Percentiles rank a stretch among this genome's conserved stretches.
Conservation (phyloP, 2,113 vertebrate species). For the Orcinus orca region DNA sequence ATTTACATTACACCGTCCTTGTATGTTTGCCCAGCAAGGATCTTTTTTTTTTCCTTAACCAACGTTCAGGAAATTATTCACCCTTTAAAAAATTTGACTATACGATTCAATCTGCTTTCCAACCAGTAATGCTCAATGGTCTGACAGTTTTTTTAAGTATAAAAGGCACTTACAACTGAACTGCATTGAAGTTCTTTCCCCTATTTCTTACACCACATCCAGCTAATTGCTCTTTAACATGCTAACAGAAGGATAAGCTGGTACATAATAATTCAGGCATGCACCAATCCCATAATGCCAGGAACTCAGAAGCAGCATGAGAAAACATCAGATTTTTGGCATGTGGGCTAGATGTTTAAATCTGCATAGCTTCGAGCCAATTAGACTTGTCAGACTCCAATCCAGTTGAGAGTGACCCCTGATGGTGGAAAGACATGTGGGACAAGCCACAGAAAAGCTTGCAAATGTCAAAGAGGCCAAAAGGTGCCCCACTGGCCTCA, state of each 20-base stretch:
- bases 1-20: slow-evolving; percentile 62
- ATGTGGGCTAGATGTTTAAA: slow-evolving; percentile 74
- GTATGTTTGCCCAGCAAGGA: slow-evolving; percentile 75
- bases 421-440: slow-evolving; percentile 72
- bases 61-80: slow-evolving; percentile 67
- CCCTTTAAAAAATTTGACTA: slow-evolving; percentile 70
- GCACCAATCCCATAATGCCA: slow-evolving; percentile 69
- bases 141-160: slow-evolving; percentile 69
- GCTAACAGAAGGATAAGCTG: slow-evolving; percentile 69
- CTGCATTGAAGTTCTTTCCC: slow-evolving; percentile 67
- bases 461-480: slow-evolving; percentile 77
- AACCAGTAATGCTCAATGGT: slow-evolving; percentile 69
- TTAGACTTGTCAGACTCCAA: slow-evolving; percentile 78
- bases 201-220: slow-evolving; percentile 73
- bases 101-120: slow-evolving; percentile 70
- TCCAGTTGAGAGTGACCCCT: slow-evolving; percentile 76
- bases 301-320: slow-evolving; percentile 74
- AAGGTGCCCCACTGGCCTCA: slow-evolving; percentile 79
- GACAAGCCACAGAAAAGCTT: slow-evolving; percentile 80
- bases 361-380: slow-evolving; percentile 79
- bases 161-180: slow-evolving; percentile 77
- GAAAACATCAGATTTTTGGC: slow-evolving; percentile 76
- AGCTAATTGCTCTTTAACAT: slow-evolving; percentile 77
- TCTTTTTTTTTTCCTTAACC: slow-evolving; percentile 58
- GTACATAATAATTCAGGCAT: slow-evolving; percentile 71